Conservation (phyloP, 1,140 invertebrate genomes). For the Danaus plexippus region DNA sequence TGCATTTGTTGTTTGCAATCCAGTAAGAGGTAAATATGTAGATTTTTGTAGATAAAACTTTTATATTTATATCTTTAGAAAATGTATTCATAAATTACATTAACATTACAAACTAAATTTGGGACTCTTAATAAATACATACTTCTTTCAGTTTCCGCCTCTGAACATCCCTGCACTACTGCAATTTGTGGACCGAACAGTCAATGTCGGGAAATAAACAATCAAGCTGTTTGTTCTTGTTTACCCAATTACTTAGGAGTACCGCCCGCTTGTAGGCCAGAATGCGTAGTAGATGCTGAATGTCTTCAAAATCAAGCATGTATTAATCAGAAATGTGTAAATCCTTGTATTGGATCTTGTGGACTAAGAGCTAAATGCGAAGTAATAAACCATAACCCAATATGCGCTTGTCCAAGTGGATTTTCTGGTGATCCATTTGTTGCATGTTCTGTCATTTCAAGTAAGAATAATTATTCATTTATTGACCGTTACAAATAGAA, state of each 20-base stretch:
- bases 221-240: conserved; percentile 83
- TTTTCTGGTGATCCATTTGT: conserved; percentile 75
- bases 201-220: conserved; percentile 80
- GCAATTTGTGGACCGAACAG: conserved; percentile 85
- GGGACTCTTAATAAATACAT: too few species aligned
- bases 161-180: conserved; percentile 78
- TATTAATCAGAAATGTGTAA: conserved; percentile 82
- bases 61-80: not conserved
- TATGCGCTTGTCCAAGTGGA: conserved; percentile 73
- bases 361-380: conserved; percentile 81
- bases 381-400: conserved; percentile 83
- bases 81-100: too few species aligned
- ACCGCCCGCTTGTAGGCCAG: conserved; percentile 84
- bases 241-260: conserved; percentile 80
- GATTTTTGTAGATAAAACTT: conserved; percentile 9
- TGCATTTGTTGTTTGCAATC: conserved; percentile 76
- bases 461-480: conserved; percentile 30
- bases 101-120: too few species aligned
- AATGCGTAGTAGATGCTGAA: conserved; percentile 82
- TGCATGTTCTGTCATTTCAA: conserved; percentile 62
- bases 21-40: conserved; percentile 42
- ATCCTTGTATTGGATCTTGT: conserved; percentile 86
- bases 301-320: conserved; percentile 83
- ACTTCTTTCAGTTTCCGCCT: conserved; percentile 32
- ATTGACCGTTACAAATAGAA: too few species aligned